Base-by-base conservation (phyloP, 2,797 vertebrate genomes). In the Percopsis omiscomaycus region DNA sequence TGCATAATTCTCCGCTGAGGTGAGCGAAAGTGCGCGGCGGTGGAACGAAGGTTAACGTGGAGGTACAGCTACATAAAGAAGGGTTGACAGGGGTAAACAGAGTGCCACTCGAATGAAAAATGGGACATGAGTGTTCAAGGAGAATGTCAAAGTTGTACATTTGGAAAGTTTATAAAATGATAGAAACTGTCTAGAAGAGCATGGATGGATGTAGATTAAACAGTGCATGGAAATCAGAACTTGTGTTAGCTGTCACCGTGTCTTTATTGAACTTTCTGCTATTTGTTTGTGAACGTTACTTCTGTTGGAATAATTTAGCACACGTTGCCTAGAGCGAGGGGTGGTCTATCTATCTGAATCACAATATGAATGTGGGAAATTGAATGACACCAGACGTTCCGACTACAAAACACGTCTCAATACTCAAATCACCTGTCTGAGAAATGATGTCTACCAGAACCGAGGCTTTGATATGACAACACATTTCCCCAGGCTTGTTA, bases 381-480 rank as follows among this genome's bases (percentile, higher is more conserved):
- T 62, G 63, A 77, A 67, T 77, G 75, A 82, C 77, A 81, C 77
- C 55, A 69, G 54, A 61, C 51, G 11, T 49, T 22, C 58, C 49
- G 63, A 64, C 66, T 69, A 48, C 63, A 49, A 50, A 32, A 10
- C 61, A 3, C 9, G 56, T 64, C 70, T 79, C 58, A 52, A 59
- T 61, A 66, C 76, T 80, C 59, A 48, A 69, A 77, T 82, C 79
- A 66, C 28, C 59, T 70, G 71, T 70, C 71, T 13, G 55, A 62
- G 57, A 79, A 76, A 60, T 16, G 52, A 75, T 63, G 55, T 64
- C 42, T 28, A 51, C 61, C 50, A 55, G 58, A 80, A 71, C 58
- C 83, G 74, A 83, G 70, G 69, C 79, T 85, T 85, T 88, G 84
- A 86, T 85, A 71, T 75, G 78, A 82, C 72, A 75, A 74, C 32